Evolutionary conservation across 2,888 invertebrate genomes (phyloP), one percentile per base, ranked within the genome.

Genomic region (Dryocosmus kuriphilus): DNA sequence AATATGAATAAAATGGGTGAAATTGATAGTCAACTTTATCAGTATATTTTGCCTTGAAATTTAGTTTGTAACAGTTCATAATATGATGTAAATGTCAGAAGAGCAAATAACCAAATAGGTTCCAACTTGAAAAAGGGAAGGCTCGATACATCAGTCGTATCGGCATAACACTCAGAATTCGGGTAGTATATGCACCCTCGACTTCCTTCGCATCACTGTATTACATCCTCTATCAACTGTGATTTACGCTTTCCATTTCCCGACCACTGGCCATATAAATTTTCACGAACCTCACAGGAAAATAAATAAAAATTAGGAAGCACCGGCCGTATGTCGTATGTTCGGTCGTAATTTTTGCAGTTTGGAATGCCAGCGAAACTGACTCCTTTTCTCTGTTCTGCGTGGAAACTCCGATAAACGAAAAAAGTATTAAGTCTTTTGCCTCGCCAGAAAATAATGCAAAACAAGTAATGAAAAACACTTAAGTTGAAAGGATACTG

Each of bases 181-280:
- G 67, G 35, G 74, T 51, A 79, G 63, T 67, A 38, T 51, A 67
- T 60, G 51, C 60, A 77, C 73, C 51, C 63, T 46, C 19, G 30
- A 32, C 62, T 77, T 77, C 79, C 80, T 76, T 77, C 78, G 81
- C 81, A 81, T 85, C 85, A 83, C 78, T 83, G 80, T 78, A 78
- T 77, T 84, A 84, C 83, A 81, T 79, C 79, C 79, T 82, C 78
- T 85, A 84, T 84, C 85, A 81, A 80, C 81, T 79, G 74, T 86
- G 86, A 86, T 86, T 86, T 86, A 86, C 82, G 80, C 78, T 83
- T 78, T 82, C 83, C 78, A 84, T 82, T 86, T 86, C 83, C 84
- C 83, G 81, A 77, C 77, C 81, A 74, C 71, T 71, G 51, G 55
- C 73, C 60, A 79, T 81, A 78, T 79, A 46, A 22, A 71, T 71